Conservation (phyloP, 1,140 invertebrate genomes). For the Sitophilus oryzae region DNA sequence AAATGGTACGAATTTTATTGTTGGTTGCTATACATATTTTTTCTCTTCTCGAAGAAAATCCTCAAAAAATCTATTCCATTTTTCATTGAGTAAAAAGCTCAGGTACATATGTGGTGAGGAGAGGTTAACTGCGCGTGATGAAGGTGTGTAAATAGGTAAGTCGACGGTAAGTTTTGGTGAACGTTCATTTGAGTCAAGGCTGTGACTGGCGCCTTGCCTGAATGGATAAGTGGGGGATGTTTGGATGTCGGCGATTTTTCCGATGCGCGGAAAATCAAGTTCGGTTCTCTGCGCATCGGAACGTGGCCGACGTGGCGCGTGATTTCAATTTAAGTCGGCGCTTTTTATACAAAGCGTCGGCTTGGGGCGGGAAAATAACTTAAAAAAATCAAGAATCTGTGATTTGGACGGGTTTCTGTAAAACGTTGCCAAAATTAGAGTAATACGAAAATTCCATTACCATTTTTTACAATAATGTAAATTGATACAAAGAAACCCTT, state of each 20-base stretch:
- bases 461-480: slow-evolving; percentile 23
- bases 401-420: slow-evolving; percentile 43
- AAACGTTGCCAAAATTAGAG: slow-evolving; percentile 45
- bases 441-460: slow-evolving; percentile 39
- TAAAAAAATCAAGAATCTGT: slow-evolving; percentile 41
- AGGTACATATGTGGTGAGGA: slow-evolving; percentile 40
- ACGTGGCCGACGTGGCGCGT: slow-evolving; percentile 8
- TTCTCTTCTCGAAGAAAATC: too few species aligned
- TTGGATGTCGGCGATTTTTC: slow-evolving; percentile 24
- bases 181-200: slow-evolving; percentile 39
- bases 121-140: slow-evolving; percentile 8
- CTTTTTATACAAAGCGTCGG: slow-evolving; percentile 24
- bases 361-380: slow-evolving; percentile 19
- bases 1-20: too few species aligned
- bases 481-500: slow-evolving; percentile 37
- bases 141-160: slow-evolving; percentile 16
- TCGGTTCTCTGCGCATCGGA: neutral
- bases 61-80: slow-evolving; percentile 14
- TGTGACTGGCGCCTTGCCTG: slow-evolving; percentile 40
- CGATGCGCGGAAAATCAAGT: neutral
- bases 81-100: slow-evolving; percentile 32
- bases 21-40: too few species aligned
- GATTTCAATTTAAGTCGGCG: slow-evolving; percentile 13
- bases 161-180: slow-evolving; percentile 36
- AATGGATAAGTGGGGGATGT: slow-evolving; percentile 21